Conservation (phyloP, 64 coral and sea anemone genomes). For the Orbicella faveolata region DNA sequence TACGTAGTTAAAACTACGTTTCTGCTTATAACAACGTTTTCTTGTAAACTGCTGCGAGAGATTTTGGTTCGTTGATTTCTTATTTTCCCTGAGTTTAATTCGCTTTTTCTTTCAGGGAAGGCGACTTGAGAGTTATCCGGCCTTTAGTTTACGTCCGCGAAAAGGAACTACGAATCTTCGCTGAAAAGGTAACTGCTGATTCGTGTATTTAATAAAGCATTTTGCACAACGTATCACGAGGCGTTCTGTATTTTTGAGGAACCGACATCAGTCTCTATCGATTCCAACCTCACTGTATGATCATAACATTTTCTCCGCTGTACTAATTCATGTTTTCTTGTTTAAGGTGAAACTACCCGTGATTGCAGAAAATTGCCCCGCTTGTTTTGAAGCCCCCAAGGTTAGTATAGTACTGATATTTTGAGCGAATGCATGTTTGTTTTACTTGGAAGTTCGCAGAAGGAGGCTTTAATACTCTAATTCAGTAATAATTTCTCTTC, state of each 20-base stretch:
- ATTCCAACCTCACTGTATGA: neutral
- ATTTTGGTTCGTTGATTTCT: no score
- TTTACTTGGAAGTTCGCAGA: no score
- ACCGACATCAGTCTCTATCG: no score
- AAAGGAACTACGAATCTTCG: constrained; percentile 87
- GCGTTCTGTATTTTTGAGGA: no score
- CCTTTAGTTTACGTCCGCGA: constrained; percentile 93
- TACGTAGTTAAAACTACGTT: no score
- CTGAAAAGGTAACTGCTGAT: constrained; percentile 71
- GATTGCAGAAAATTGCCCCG: constrained; percentile 97
- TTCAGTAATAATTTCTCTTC: no score
- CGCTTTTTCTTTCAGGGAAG: constrained; percentile 60
- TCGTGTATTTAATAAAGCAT: neutral
- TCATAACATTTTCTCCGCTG: neutral
- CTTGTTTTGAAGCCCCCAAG: constrained; percentile 97
- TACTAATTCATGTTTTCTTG: neutral
- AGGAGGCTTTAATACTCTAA: no score
- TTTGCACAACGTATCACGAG: no score
- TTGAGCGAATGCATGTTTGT: neutral
- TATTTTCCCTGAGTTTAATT: neutral
- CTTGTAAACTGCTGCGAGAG: no score
- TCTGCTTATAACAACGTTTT: no score
- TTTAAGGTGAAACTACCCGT: constrained; percentile 92
- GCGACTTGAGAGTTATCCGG: constrained; percentile 89
- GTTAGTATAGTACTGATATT: constrained; percentile 39